Percentiles rank a stretch among this genome's conserved stretches.
phyloP scores from a whole-genome alignment of 2,113 vertebrate species.

The Emydura subglobosa region DNA sequence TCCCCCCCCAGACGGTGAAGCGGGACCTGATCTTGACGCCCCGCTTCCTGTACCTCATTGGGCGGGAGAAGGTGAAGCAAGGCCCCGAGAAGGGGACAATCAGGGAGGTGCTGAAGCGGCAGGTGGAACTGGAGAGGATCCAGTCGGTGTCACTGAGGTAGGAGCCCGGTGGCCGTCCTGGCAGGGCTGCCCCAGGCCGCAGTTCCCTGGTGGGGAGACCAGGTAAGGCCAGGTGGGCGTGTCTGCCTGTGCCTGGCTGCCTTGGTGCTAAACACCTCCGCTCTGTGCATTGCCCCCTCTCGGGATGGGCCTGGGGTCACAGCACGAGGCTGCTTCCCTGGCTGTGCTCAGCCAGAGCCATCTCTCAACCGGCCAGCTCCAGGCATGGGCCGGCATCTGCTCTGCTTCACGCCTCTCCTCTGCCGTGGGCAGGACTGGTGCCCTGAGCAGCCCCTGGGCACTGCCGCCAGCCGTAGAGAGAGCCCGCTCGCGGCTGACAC shows the following conservation, averaged over 20 bases:
- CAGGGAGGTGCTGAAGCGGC: constrained; percentile 85
- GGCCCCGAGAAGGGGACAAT: constrained; percentile 87
- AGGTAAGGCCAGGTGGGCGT: too few relatives aligned
- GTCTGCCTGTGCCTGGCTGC: too few relatives aligned
- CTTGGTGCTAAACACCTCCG: too few relatives aligned
- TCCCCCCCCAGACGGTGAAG: constrained; percentile 78
- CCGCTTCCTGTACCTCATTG: constrained; percentile 86
- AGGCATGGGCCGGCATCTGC: too few relatives aligned
- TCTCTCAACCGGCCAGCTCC: too few relatives aligned
- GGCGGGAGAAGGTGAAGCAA: constrained; percentile 88
- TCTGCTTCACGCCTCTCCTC: neutral
- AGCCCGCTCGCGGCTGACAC: fast-evolving
- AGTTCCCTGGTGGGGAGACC: too few relatives aligned
- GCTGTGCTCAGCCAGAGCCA: neutral
- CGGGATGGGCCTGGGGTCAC: too few relatives aligned
- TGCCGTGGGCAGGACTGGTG: neutral
- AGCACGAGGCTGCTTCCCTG: neutral
- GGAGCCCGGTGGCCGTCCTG: neutral
- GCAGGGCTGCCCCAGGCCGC: too few relatives aligned
- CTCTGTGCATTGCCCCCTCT: too few relatives aligned
- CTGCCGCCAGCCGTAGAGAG: neutral
- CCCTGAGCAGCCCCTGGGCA: neutral
- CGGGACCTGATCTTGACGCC: constrained; percentile 85
- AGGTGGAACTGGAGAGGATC: constrained; percentile 82
- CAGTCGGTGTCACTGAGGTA: constrained; percentile 88